These are phyloP conservation scores for Matsumyia berberina DNA, from an alignment of 2,888 invertebrate species.

Conservation along the genomic window DNA sequence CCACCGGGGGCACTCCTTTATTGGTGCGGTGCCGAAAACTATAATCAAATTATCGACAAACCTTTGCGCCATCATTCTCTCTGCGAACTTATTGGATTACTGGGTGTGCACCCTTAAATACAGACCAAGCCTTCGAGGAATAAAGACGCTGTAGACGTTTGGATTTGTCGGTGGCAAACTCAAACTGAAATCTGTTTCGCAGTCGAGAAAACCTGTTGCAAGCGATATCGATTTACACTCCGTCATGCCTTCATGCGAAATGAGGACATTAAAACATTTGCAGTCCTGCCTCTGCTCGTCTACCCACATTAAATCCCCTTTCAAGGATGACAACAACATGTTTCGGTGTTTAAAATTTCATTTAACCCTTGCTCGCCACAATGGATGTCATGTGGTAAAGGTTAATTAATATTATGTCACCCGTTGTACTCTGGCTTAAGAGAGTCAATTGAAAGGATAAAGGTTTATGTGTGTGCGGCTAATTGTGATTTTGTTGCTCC, in stretches of 20 bases:
- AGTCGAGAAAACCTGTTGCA: slow-evolving; percentile 55
- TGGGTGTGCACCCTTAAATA: slow-evolving; percentile 63
- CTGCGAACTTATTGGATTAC: slow-evolving; percentile 15
- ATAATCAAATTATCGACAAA: slow-evolving; percentile 71
- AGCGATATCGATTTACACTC: slow-evolving; percentile 30
- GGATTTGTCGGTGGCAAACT: slow-evolving; percentile 16
- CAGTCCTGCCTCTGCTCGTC: not conserved
- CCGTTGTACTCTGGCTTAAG: slow-evolving; percentile 30
- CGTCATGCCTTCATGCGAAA: slow-evolving; percentile 5
- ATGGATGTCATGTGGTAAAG: slow-evolving; percentile 70
- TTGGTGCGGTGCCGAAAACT: slow-evolving; percentile 59
- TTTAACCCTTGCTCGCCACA: slow-evolving; percentile 53
- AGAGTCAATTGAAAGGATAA: slow-evolving; percentile 44
- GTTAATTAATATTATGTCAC: slow-evolving; percentile 72
- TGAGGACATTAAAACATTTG: slow-evolving; percentile 49
- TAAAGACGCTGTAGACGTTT: not conserved
- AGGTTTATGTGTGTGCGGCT: slow-evolving; percentile 36
- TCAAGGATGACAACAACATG: slow-evolving; percentile 51
- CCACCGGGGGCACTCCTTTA: slow-evolving; percentile 51
- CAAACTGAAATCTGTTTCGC: not conserved
- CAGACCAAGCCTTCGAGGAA: slow-evolving; percentile 50
- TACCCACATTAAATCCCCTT: slow-evolving; percentile 18
- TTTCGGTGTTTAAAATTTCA: slow-evolving; percentile 60
- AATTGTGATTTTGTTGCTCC: slow-evolving; percentile 44
- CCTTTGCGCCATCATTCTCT: slow-evolving; percentile 37